Evolutionary conservation across 2,888 invertebrate genomes (phyloP).

Genomic region (Achlya flavicornis): DNA sequence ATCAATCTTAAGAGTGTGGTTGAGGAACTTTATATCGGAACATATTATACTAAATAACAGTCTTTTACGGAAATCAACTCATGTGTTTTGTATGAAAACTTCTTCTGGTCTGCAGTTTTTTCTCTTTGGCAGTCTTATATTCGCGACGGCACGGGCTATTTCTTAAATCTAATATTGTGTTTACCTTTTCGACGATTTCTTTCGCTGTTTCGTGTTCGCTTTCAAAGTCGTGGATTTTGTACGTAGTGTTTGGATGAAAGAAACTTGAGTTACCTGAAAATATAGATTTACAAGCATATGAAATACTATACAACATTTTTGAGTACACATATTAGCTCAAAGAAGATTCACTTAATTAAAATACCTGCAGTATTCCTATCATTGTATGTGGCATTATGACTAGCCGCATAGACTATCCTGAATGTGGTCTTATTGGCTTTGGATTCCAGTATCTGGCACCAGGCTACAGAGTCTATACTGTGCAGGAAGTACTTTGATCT

Average conservation of each 20-base stretch:
- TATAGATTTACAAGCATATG: not conserved
- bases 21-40: constrained; percentile 23
- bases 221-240: constrained; percentile 95
- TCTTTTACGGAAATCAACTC: constrained; percentile 54
- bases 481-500: constrained; percentile 92
- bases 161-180: constrained; percentile 92
- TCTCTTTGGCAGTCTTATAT: constrained; percentile 90
- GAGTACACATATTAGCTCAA: not conserved
- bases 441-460: constrained; percentile 92
- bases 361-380: constrained; percentile 64
- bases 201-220: constrained; percentile 89
- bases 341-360: not conserved
- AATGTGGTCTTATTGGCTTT: constrained; percentile 89
- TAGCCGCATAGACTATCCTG: constrained; percentile 87
- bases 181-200: constrained; percentile 94
- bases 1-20: constrained; percentile 14
- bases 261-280: constrained; percentile 60
- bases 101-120: constrained; percentile 85
- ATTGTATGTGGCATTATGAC: constrained; percentile 52
- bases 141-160: constrained; percentile 92
- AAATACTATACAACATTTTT: not conserved
- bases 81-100: constrained; percentile 82
- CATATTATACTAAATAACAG: constrained; percentile 41
- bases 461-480: constrained; percentile 93
- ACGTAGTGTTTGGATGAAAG: constrained; percentile 81